Percentiles rank a stretch among this genome's conserved stretches.
Conservation (phyloP, 2,797 vertebrate genomes). For the Gymnocypris eckloni region DNA sequence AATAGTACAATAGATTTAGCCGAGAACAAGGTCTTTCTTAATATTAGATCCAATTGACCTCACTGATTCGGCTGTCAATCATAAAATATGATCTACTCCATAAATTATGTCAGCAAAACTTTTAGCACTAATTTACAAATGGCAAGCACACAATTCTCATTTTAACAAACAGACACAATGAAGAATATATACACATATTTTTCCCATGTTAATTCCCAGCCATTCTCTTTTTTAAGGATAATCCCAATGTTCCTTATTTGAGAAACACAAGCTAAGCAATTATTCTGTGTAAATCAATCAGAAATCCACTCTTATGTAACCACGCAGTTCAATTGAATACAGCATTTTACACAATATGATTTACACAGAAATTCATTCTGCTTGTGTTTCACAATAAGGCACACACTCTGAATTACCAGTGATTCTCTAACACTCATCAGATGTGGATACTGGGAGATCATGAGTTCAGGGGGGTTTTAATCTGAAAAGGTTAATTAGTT, state of each 20-base stretch:
- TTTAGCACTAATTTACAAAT: conserved; percentile 63
- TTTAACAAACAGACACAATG: conserved; percentile 48
- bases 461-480: conserved; percentile 2
- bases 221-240: conserved; percentile 9
- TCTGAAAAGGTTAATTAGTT: conserved; percentile 29
- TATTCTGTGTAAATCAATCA: background rate
- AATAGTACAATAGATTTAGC: conserved; percentile 64
- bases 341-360: background rate
- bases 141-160: conserved; percentile 56
- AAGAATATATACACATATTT: conserved; percentile 34
- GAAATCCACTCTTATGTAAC: background rate
- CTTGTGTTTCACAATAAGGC: background rate
- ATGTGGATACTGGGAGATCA: conserved; percentile 14
- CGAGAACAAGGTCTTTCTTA: conserved; percentile 68
- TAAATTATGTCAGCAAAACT: conserved; percentile 49
- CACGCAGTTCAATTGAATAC: background rate
- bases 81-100: conserved; percentile 60
- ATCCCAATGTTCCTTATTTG: background rate
- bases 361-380: background rate
- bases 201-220: background rate
- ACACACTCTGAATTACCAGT: background rate
- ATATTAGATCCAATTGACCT: conserved; percentile 69
- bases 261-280: background rate
- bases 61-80: conserved; percentile 55
- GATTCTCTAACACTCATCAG: conserved; percentile 29